A percentile compares a stretch with the other conserved stretches of the same genome.
These are phyloP conservation scores for Tenualosa ilisha DNA, from an alignment of 2,797 vertebrate genomes.

Conservation along the genomic window DNA sequence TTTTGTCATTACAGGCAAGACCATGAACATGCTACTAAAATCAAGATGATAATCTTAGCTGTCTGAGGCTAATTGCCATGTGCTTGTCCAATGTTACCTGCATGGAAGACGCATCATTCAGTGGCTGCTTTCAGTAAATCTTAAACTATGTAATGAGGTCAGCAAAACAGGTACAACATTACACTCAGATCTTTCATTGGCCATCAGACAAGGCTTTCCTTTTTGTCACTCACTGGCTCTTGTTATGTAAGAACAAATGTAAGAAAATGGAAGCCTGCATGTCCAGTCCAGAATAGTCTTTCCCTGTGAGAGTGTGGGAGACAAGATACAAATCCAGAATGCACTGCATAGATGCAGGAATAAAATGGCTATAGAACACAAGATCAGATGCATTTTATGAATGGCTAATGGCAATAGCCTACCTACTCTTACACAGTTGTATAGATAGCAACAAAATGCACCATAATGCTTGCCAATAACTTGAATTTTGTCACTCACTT, in stretches of 20 bases:
- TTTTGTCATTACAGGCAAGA: background rate
- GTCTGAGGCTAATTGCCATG: background rate
- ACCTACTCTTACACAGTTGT: background rate
- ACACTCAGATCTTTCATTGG: conserved; percentile 10
- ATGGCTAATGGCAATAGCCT: background rate
- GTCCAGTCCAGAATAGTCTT: conserved; percentile 51
- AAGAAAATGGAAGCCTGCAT: conserved; percentile 54
- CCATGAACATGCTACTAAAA: background rate
- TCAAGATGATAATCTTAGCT: background rate
- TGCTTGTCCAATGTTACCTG: background rate
- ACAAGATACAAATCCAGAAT: conserved; percentile 60
- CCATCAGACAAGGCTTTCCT: background rate
- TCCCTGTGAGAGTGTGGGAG: conserved; percentile 60
- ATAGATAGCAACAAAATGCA: too few species aligned
- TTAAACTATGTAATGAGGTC: conserved; percentile 5
- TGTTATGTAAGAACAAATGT: background rate
- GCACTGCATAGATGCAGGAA: conserved; percentile 48
- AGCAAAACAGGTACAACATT: background rate
- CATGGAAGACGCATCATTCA: background rate
- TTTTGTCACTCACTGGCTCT: conserved; percentile 44
- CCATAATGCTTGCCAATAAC: too few species aligned
- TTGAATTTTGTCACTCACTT: too few species aligned
- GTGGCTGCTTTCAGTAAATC: background rate
- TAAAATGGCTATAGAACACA: conserved; percentile 46
- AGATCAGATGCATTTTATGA: background rate